A percentile compares a stretch with the other conserved stretches of the same genome.
These are phyloP conservation scores for Forbesichthys agassizii DNA, from an alignment of 2,113 vertebrate genomes.

Conservation along the genomic window DNA sequence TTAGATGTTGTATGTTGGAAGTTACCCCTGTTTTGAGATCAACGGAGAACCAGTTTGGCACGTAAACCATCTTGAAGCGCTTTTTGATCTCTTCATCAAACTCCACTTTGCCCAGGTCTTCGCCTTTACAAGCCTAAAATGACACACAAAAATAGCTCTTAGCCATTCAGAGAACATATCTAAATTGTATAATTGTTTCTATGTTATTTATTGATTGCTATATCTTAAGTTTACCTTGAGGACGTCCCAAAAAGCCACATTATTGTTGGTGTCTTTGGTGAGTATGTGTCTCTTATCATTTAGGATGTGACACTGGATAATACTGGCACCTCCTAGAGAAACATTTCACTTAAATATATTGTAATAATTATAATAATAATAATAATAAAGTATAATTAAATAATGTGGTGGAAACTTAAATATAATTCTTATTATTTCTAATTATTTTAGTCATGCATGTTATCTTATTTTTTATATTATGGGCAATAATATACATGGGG, in stretches of 20 bases:
- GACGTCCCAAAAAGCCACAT: conserved; percentile 97
- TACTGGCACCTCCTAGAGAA: conserved; percentile 92
- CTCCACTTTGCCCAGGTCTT: conserved; percentile 97
- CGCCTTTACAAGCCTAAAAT: conserved; percentile 92
- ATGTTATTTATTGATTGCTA: not conserved
- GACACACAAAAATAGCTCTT: conserved; percentile 19
- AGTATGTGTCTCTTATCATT: conserved; percentile 99
- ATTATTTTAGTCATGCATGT: too few relatives aligned
- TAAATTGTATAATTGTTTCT: too few relatives aligned
- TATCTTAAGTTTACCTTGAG: conserved; percentile 83
- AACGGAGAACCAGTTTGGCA: conserved; percentile 99
- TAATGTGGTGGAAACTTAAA: too few relatives aligned
- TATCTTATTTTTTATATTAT: too few relatives aligned
- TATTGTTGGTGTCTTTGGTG: conserved; percentile 99
- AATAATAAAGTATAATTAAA: too few relatives aligned
- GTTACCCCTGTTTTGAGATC: conserved; percentile 99
- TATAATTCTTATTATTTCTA: too few relatives aligned
- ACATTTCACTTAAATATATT: not conserved
- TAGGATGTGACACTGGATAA: conserved; percentile 98
- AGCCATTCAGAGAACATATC: not conserved
- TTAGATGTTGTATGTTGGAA: not conserved
- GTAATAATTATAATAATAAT: too few relatives aligned
- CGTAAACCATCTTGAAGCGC: conserved; percentile 99
- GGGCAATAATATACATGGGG: too few relatives aligned
- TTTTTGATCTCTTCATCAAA: conserved; percentile 99